phyloP scores from a whole-genome alignment of 2,888 invertebrate species.

The Aricia artaxerxes region DNA sequence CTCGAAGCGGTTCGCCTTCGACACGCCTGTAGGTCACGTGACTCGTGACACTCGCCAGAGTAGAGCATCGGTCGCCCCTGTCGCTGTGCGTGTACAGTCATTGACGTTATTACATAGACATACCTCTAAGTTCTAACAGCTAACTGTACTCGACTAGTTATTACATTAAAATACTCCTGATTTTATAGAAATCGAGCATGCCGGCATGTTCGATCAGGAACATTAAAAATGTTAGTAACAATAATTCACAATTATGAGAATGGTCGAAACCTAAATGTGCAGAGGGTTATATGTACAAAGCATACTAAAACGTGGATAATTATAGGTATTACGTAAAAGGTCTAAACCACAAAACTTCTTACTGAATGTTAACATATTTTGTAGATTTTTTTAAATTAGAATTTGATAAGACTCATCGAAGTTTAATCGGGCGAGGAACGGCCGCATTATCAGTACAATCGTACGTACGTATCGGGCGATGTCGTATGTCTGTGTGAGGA shows the following conservation, averaged over 20 bases:
- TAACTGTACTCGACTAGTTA: not conserved
- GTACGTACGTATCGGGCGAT: not conserved
- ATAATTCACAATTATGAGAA: not conserved
- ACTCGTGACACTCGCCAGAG: not conserved
- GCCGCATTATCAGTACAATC: conserved; percentile 1
- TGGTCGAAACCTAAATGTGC: not conserved
- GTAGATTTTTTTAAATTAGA: not conserved
- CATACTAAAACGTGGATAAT: not conserved
- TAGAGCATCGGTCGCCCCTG: too few species aligned
- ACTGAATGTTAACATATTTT: not conserved
- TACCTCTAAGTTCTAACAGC: too few species aligned
- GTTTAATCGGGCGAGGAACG: not conserved
- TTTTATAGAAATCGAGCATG: not conserved
- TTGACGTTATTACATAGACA: too few species aligned
- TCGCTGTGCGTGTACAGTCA: not conserved
- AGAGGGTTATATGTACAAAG: not conserved
- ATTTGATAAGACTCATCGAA: not conserved
- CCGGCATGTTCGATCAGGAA: not conserved
- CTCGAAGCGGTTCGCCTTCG: not conserved
- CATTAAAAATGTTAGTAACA: too few species aligned
- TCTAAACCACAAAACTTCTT: not conserved
- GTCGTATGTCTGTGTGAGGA: not conserved
- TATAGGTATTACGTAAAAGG: not conserved
- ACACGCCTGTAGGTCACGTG: not conserved
- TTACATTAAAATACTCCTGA: not conserved